Evolutionary conservation across 2,888 invertebrate genomes (phyloP), one percentile per base, ranked within the genome.

Genomic region (Lamproptera curius): DNA sequence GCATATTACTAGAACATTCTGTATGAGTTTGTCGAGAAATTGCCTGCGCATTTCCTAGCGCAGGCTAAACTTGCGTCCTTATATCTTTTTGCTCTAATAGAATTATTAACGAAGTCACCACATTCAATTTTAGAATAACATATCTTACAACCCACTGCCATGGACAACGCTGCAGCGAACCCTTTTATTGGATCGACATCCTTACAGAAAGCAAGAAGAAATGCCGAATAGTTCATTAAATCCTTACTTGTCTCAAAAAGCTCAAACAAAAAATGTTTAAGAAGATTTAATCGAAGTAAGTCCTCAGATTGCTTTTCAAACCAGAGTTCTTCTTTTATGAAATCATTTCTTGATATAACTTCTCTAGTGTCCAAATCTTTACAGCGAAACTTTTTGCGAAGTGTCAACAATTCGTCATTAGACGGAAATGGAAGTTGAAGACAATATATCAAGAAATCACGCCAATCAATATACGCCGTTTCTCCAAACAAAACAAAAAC

Each of bases 181-280:
- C 92, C 92, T 56, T 81, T 70, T 3, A 84, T 69, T 0, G 90
- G 87, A 60, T 90, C 74, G 13, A 62, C 52, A 58, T 80, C 89
- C 73, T 92, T 92, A 62, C 92, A 92, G 58, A 92, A 90, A 14
- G 89, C 89, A 50, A 92, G 65, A 23, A 93, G 67, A 59, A 93
- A 76, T 3, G 90, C 90, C 0, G 91, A 88, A 64, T 93, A 93
- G 61, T 91, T 92, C 55, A 91, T 80, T 28, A 72, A 58, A 50
- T 89, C 67, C 48, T 78, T 63, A 35, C 75, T 65, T 0, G 81
- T 74, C 65, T 85, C 78, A 63, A 84, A 92, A 60, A 92, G 72
- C 56, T 88, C 87, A 57, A 89, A 90, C 13, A 93, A 64, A 42
- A 92, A 81, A 56, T 89, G 73, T 67, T 91, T 92, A 1, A 89